These are phyloP conservation scores for Cylas formicarius DNA, from an alignment of 1,140 invertebrate species.

Conservation along the genomic window DNA sequence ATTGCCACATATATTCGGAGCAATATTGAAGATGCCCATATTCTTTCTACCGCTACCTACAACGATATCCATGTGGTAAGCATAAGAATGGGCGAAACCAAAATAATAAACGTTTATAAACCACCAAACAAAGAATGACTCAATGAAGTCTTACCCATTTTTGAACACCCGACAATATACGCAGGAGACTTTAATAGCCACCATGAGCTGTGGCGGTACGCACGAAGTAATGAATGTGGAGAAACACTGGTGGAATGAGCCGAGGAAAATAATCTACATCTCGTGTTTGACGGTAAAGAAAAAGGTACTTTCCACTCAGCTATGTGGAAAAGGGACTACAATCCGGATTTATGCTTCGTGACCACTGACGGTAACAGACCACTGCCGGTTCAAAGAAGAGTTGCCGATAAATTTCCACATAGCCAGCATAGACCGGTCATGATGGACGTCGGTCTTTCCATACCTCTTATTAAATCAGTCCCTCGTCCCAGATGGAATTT, in stretches of 20 bases:
- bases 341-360: conserved; percentile 20
- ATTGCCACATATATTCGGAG: no score
- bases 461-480: conserved; percentile 11
- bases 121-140: no score
- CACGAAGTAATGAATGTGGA: conserved; percentile 8
- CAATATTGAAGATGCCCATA: no score
- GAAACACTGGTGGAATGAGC: conserved; percentile 1
- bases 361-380: conserved; percentile 5
- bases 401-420: conserved; percentile 16
- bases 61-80: no score
- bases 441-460: conserved; percentile 10
- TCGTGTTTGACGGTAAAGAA: conserved; percentile 17
- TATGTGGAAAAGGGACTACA: conserved; percentile 12
- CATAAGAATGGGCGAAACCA: no score
- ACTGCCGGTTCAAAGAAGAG: conserved; percentile 4
- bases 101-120: no score
- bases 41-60: no score
- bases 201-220: conserved; percentile 15
- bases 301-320: conserved; percentile 11
- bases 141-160: no score
- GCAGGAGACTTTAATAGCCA: conserved; percentile 18
- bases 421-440: conserved; percentile 19
- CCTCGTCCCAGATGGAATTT: conserved; percentile 19
- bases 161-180: conserved; percentile 15
- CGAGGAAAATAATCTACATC: conserved; percentile 11